Evolutionary conservation across 2,888 invertebrate genomes (phyloP).

Genomic region (Pollenia angustigena): DNA sequence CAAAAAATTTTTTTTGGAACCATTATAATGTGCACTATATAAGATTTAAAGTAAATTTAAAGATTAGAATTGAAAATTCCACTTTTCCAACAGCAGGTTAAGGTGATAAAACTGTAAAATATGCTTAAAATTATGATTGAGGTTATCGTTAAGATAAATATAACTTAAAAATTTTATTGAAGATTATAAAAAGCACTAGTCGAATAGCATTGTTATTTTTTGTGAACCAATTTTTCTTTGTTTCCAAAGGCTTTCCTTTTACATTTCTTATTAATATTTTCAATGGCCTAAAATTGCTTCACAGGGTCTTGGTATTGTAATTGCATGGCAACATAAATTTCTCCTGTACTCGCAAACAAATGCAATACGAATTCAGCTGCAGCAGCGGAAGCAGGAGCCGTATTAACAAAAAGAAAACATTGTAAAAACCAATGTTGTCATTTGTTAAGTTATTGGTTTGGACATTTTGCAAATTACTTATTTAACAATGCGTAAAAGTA

Average conservation of each 20-base stretch:
- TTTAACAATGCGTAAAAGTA: constrained; percentile 82
- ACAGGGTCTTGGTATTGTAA: constrained; percentile 3
- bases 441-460: constrained; percentile 81
- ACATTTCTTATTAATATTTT: background rate
- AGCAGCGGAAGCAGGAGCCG: constrained; percentile 4
- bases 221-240: too few relatives aligned
- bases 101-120: too few relatives aligned
- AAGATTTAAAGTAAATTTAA: too few relatives aligned
- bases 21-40: too few relatives aligned
- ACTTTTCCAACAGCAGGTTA: too few relatives aligned
- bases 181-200: too few relatives aligned
- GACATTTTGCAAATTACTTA: constrained; percentile 84
- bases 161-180: too few relatives aligned
- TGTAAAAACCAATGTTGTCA: constrained; percentile 70
- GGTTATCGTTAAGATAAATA: too few relatives aligned
- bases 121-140: too few relatives aligned
- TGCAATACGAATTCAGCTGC: constrained; percentile 7
- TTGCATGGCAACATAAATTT: constrained; percentile 32
- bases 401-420: constrained; percentile 45
- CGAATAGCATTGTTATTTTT: too few relatives aligned
- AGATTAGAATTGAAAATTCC: too few relatives aligned
- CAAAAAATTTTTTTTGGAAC: too few relatives aligned
- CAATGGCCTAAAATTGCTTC: constrained; percentile 18
- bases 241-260: background rate
- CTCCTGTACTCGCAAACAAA: constrained; percentile 30